A percentile compares a stretch with the other conserved stretches of the same genome.
Conservation (phyloP, 2,113 vertebrate species). For the Rhipidura dahli region DNA sequence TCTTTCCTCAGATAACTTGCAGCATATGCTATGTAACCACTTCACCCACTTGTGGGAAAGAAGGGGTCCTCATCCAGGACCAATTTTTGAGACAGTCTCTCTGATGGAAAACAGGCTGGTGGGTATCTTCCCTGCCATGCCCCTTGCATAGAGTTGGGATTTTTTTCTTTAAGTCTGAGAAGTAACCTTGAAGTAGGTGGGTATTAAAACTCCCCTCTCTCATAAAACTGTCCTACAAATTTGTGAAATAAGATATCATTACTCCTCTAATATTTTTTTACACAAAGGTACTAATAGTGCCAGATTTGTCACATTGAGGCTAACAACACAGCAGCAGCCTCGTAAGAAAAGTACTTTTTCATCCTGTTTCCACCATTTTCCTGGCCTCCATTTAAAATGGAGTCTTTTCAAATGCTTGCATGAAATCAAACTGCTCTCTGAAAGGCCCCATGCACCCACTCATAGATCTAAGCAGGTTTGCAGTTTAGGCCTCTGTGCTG, state of each 20-base stretch:
- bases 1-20: neutral
- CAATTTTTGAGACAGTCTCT: neutral
- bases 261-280: neutral
- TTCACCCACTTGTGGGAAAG: neutral
- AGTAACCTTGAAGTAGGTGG: neutral
- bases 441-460: neutral
- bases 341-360: neutral
- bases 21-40: neutral
- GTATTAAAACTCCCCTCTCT: neutral
- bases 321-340: neutral
- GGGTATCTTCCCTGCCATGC: neutral
- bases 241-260: neutral
- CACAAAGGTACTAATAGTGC: neutral
- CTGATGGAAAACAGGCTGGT: neutral
- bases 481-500: neutral
- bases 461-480: neutral
- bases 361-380: neutral
- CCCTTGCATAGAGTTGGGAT: neutral
- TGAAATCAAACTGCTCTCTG: neutral
- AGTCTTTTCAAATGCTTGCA: neutral
- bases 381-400: rapidly evolving
- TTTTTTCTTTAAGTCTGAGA: neutral
- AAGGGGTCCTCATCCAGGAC: neutral
- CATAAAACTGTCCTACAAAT: neutral
- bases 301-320: neutral